Evolutionary conservation across 2,113 vertebrate genomes (phyloP).

Genomic region (Pogona vitticeps): DNA sequence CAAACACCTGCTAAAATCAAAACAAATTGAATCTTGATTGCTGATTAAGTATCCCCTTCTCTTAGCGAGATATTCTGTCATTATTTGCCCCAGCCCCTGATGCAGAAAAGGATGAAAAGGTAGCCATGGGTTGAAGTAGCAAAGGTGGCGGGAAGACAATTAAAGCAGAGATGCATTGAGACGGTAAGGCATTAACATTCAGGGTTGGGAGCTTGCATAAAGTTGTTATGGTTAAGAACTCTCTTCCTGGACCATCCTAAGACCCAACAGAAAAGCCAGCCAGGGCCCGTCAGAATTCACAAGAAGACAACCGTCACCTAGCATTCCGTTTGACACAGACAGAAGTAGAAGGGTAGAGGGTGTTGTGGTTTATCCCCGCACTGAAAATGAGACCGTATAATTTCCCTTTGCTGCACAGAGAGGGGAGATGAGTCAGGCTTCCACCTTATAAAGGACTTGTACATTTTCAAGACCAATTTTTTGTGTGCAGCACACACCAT

Average conservation of each 20-base stretch:
- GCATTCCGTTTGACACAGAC: too few relatives aligned
- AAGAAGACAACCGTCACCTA: too few relatives aligned
- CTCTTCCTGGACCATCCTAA: background rate
- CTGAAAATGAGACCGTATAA: too few relatives aligned
- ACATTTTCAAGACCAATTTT: too few relatives aligned
- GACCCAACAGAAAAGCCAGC: slow-evolving; percentile 50
- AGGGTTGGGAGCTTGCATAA: slow-evolving; percentile 63
- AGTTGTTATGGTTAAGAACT: background rate
- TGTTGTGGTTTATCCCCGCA: too few relatives aligned
- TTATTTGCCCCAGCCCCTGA: slow-evolving; percentile 87
- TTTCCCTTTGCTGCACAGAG: too few relatives aligned
- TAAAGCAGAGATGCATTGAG: slow-evolving; percentile 72
- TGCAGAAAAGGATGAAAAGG: slow-evolving; percentile 84
- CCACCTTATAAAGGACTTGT: too few relatives aligned
- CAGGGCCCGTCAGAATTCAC: slow-evolving; percentile 38
- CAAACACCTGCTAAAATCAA: slow-evolving; percentile 91
- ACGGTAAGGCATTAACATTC: slow-evolving; percentile 79
- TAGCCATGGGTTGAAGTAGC: slow-evolving; percentile 74
- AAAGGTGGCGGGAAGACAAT: slow-evolving; percentile 81
- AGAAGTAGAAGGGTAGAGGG: too few relatives aligned
- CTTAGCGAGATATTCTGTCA: slow-evolving; percentile 87
- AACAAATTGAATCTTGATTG: slow-evolving; percentile 95
- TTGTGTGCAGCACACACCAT: too few relatives aligned
- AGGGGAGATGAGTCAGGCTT: too few relatives aligned
- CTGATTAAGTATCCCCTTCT: slow-evolving; percentile 91